Evolutionary conservation across 1,140 invertebrate species (phyloP).

Genomic region (Prorops nasuta): DNA sequence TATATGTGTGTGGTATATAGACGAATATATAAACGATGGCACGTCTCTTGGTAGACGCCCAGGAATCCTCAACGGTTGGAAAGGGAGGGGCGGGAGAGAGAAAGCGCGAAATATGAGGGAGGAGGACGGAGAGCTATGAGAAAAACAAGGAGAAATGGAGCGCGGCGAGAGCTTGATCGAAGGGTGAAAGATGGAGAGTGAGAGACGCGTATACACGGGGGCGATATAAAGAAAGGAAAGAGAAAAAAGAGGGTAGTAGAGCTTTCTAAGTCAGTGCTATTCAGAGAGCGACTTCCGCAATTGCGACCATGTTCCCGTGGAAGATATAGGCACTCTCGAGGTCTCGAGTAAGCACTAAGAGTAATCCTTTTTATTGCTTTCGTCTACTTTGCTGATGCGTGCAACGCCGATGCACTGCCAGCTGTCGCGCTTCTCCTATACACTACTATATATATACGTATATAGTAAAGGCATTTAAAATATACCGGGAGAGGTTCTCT

Average conservation of each 20-base stretch:
- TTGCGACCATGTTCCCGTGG: constrained; percentile 17
- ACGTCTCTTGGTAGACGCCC: constrained; percentile 17
- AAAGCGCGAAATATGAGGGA: background rate
- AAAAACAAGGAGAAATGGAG: background rate
- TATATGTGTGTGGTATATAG: no score
- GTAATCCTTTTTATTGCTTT: constrained; percentile 22
- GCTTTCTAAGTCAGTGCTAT: constrained; percentile 27
- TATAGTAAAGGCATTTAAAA: no score
- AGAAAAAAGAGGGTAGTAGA: no score
- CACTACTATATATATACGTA: no score
- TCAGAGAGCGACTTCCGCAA: constrained; percentile 30
- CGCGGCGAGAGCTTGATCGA: no score
- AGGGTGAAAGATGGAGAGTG: background rate
- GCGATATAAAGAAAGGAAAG: constrained; percentile 4
- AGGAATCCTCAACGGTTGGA: constrained; percentile 19
- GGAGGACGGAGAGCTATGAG: background rate
- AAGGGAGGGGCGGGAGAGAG: background rate
- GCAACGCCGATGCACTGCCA: no score
- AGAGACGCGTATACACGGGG: no score
- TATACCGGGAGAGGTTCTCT: no score
- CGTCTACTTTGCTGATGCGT: constrained; percentile 8
- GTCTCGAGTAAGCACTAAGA: constrained; percentile 4
- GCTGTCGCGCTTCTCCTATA: no score
- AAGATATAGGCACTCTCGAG: constrained; percentile 22
- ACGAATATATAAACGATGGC: no score